A percentile compares a stretch with the other conserved stretches of the same genome.
Conservation (phyloP, 2,113 vertebrate species). For the Oncorhynchus gorbuscha region DNA sequence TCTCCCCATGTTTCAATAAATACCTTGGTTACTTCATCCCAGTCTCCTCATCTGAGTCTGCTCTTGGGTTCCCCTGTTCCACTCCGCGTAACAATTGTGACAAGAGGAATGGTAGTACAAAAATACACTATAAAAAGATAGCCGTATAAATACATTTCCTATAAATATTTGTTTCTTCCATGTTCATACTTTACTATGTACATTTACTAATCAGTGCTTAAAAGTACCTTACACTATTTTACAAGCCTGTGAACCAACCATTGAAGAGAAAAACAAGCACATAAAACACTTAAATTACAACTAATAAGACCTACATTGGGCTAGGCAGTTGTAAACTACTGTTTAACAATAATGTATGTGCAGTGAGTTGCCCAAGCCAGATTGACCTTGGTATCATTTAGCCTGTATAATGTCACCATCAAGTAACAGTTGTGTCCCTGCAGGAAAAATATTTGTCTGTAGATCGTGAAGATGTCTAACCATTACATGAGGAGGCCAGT, state of each 20-base stretch:
- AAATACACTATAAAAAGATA: conserved; percentile 30
- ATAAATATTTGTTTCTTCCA: background rate
- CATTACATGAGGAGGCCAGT: background rate
- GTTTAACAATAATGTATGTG: background rate
- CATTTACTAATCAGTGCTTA: conserved; percentile 4
- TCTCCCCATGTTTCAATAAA: too few species aligned
- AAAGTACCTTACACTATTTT: background rate
- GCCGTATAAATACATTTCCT: conserved; percentile 28
- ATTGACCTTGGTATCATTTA: background rate
- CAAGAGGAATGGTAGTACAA: background rate
- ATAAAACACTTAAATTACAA: background rate
- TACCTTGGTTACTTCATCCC: too few species aligned
- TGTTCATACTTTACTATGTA: conserved; percentile 1
- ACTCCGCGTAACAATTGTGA: too few species aligned
- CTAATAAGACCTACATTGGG: background rate
- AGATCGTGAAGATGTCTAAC: background rate
- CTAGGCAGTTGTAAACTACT: background rate
- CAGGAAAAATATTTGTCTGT: background rate
- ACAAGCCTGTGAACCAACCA: conserved; percentile 20
- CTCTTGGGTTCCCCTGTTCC: too few species aligned
- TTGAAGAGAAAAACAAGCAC: conserved; percentile 2
- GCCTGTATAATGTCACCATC: background rate
- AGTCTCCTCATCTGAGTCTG: too few species aligned
- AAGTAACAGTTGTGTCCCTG: background rate
- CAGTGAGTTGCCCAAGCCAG: background rate